These are phyloP conservation scores for Folsomia candida DNA, from an alignment of 2,888 invertebrate species.

Conservation along the genomic window DNA sequence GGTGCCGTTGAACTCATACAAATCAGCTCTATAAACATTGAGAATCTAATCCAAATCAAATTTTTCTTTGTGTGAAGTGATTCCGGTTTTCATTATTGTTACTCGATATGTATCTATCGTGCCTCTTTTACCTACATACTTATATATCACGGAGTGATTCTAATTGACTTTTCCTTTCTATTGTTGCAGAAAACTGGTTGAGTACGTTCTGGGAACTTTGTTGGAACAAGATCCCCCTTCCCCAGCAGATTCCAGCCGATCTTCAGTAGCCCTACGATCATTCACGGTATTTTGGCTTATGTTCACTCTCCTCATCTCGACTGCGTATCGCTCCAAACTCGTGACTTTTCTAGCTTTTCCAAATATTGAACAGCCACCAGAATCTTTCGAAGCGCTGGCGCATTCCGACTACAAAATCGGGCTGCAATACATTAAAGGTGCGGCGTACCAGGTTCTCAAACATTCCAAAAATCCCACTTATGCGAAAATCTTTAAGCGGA, in stretches of 20 bases:
- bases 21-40: no score
- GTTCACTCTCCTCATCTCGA: constrained; percentile 31
- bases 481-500: constrained; percentile 34
- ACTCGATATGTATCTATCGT: no score
- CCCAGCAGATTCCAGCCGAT: no score
- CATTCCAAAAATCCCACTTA: constrained; percentile 43
- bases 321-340: constrained; percentile 38
- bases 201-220: constrained; percentile 29
- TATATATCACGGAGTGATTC: no score
- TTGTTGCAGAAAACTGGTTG: constrained; percentile 9
- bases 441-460: constrained; percentile 41
- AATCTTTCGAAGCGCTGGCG: constrained; percentile 40
- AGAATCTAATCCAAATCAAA: no score
- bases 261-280: constrained; percentile 9
- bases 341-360: constrained; percentile 42
- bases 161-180: no score
- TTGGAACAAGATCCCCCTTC: constrained; percentile 39
- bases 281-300: constrained; percentile 34
- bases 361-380: constrained; percentile 25
- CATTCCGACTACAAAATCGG: constrained; percentile 33
- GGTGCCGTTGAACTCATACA: no score
- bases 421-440: constrained; percentile 41
- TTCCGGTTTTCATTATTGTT: no score
- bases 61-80: no score
- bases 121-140: no score